Evolutionary conservation across 1,140 invertebrate species (phyloP).

Genomic region (Cydia pomonella): DNA sequence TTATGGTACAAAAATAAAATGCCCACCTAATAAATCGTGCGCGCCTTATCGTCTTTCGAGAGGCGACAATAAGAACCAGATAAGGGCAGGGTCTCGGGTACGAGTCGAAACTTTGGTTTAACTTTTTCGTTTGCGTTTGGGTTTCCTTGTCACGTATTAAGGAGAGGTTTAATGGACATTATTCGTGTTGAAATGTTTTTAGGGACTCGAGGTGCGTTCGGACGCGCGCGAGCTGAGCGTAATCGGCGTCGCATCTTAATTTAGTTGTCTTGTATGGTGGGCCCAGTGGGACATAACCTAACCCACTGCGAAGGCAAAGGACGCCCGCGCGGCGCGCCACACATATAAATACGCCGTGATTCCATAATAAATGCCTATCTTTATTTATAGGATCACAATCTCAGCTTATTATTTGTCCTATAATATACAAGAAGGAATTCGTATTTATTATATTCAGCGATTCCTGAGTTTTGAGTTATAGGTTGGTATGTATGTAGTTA

Average conservation of each 20-base stretch:
- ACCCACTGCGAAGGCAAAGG: conserved; percentile 53
- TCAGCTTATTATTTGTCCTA: conserved; percentile 33
- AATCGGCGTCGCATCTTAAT: conserved; percentile 76
- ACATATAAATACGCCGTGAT: conserved; percentile 45
- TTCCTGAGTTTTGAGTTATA: neutral
- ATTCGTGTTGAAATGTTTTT: conserved; percentile 43
- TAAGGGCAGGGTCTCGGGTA: conserved; percentile 58
- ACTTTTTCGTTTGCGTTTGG: conserved; percentile 60
- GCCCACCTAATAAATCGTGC: conserved; percentile 73
- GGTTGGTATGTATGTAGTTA: neutral
- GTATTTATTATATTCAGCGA: conserved; percentile 1
- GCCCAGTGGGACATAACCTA: conserved; percentile 54
- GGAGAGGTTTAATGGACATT: conserved; percentile 35
- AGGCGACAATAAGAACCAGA: conserved; percentile 67
- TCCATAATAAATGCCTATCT: conserved; percentile 33
- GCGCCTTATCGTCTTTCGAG: conserved; percentile 69
- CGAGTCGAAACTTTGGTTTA: conserved; percentile 43
- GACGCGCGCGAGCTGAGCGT: conserved; percentile 50
- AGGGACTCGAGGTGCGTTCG: conserved; percentile 47
- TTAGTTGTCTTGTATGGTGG: conserved; percentile 73
- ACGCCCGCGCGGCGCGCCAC: conserved; percentile 40
- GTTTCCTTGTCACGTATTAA: conserved; percentile 34
- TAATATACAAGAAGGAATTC: neutral
- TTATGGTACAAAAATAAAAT: conserved; percentile 71
- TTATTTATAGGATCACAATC: conserved; percentile 33